Percentiles rank a stretch among this genome's conserved stretches.
Evolutionary conservation across 2,113 vertebrate genomes (phyloP).

Genomic region (Tachycineta bicolor): DNA sequence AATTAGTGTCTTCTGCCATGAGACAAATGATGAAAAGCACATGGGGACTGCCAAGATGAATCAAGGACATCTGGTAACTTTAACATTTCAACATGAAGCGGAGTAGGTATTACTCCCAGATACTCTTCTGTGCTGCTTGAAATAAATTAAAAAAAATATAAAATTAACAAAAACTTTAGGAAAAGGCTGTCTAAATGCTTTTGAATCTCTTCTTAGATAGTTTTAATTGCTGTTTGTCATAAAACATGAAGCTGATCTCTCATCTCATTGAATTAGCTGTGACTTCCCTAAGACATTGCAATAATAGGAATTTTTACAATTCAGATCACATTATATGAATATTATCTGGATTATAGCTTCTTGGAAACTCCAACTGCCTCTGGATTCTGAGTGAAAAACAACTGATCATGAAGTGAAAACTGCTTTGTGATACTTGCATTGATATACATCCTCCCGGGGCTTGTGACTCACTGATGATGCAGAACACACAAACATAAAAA

Average conservation of each 20-base stretch:
- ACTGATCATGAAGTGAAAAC: not conserved
- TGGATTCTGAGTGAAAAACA: slow-evolving; percentile 6
- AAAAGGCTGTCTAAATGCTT: not conserved
- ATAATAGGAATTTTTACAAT: not conserved
- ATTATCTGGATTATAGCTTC: not conserved
- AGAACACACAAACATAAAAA: not conserved
- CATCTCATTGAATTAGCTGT: not conserved
- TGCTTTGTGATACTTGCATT: not conserved
- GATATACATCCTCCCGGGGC: not conserved
- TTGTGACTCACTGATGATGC: slow-evolving; percentile 57
- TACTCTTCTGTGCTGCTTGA: not conserved
- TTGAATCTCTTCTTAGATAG: not conserved
- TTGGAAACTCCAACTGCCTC: not conserved
- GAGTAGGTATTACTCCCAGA: slow-evolving; percentile 9
- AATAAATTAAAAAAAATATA: not conserved
- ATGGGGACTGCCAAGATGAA: slow-evolving; percentile 56
- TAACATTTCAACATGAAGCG: slow-evolving; percentile 19
- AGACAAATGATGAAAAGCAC: slow-evolving; percentile 48
- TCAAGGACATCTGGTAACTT: slow-evolving; percentile 58
- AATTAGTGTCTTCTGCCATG: slow-evolving; percentile 53
- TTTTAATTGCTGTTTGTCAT: not conserved
- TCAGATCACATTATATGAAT: not conserved
- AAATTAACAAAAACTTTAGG: not conserved
- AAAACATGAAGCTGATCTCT: not conserved
- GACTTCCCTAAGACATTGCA: not conserved